phyloP scores from a whole-genome alignment of 2,888 invertebrate species.

The Spilosoma lubricipeda region DNA sequence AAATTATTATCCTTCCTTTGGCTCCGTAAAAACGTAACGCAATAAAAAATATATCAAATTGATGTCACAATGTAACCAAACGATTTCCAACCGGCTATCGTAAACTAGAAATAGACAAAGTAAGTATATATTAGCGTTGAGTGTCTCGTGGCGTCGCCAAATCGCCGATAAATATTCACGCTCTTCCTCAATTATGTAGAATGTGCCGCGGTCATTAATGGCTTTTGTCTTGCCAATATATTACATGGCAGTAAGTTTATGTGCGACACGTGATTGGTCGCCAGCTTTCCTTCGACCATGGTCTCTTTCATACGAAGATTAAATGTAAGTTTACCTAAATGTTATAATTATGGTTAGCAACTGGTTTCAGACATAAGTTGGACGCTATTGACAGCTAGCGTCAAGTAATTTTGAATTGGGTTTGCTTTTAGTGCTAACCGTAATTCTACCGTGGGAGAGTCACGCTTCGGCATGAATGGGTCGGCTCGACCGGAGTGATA shows the following conservation, averaged over 20 bases:
- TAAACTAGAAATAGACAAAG: constrained; percentile 13
- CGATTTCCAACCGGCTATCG: not conserved
- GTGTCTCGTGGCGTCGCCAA: constrained; percentile 11
- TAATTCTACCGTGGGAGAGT: too few relatives aligned
- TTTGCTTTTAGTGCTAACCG: too few relatives aligned
- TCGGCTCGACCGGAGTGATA: too few relatives aligned
- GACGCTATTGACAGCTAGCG: too few relatives aligned
- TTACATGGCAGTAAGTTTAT: constrained; percentile 19
- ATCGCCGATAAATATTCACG: constrained; percentile 18
- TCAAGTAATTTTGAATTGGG: too few relatives aligned
- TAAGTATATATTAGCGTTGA: constrained; percentile 4
- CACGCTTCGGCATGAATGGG: too few relatives aligned
- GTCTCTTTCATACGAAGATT: not conserved
- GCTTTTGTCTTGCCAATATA: constrained; percentile 29
- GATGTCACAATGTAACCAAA: not conserved
- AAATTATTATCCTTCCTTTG: too few relatives aligned
- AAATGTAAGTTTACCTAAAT: not conserved
- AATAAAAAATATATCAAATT: not conserved
- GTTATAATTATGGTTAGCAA: not conserved
- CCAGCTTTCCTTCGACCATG: not conserved
- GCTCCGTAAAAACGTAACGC: too few relatives aligned
- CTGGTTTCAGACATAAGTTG: too few relatives aligned
- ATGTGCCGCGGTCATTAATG: constrained; percentile 34
- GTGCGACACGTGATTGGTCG: constrained; percentile 13
- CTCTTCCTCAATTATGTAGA: constrained; percentile 55